Base-by-base conservation (phyloP, 2,888 invertebrate species). In the Argyra leucocephala region DNA sequence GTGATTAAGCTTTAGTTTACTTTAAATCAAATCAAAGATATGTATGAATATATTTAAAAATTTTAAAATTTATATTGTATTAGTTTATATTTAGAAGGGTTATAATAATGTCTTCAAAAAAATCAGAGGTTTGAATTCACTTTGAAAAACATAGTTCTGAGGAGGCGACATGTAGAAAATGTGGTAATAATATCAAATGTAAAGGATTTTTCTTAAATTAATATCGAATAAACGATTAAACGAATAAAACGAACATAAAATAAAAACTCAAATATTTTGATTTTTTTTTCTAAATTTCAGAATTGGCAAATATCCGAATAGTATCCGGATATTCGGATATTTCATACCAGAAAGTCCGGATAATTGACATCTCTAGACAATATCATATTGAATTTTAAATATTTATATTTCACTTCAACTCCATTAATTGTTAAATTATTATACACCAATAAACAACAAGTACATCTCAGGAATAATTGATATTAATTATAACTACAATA, bases 51-150 rank as follows among this genome's bases (percentile, higher is more conserved):
- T 58, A 58, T 22, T 58, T 58, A 58, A 58, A 22, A 58, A 22
- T 58, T 58, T 58, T 22, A 58, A 58, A 58, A 58, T 58, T 58
- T 58, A 58, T 58, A 58, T n/a, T n/a, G n/a, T 58, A 58, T 58
- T 58, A 22, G 22, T 58, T 58, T 26, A 7, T 26, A 26, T 26
- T 26, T 26, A 6, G 26, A 26, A 26, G 26, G 26, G 26, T 26
- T 57, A 58, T 58, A 58, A 58, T 22, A 58, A 58, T 58, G 22
- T 58, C 23, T 58, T 58, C 22, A 58, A 57, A 57, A 57, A 57
- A 57, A 57, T 57, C 57, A n/a, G 57, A 57, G 57, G 57, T 57
- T 57, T 58, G 58, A 22, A 58, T 58, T 58, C 58, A 58, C 58
- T 58, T 58, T 58, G 58, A 58, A 22, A 58, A 58, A 23, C 58